A percentile compares a stretch with the other conserved stretches of the same genome.
These are phyloP conservation scores for Meandrusa payeni DNA, from an alignment of 2,888 invertebrate genomes.

Conservation along the genomic window DNA sequence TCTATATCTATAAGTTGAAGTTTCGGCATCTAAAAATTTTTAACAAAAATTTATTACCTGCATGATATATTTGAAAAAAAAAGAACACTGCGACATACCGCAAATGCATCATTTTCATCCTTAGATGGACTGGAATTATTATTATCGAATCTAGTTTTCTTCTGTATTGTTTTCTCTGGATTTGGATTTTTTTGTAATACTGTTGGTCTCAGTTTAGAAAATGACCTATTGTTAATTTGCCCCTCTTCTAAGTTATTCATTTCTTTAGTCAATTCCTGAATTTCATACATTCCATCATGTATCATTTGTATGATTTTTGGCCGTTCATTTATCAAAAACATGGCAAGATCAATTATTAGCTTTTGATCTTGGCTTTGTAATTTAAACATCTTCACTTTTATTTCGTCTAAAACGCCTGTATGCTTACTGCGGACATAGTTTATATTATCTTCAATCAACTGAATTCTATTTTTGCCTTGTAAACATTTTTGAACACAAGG, in stretches of 20 bases:
- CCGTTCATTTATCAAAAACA: conserved; percentile 46
- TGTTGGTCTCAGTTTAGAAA: conserved; percentile 7
- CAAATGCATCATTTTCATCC: conserved; percentile 27
- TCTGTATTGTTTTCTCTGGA: neutral
- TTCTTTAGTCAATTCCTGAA: conserved; percentile 32
- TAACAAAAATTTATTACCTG: neutral
- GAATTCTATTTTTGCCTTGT: conserved; percentile 36
- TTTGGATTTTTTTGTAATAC: conserved; percentile 4
- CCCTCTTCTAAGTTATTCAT: conserved; percentile 9
- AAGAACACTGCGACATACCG: conserved; percentile 27
- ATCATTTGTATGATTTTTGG: conserved; percentile 42
- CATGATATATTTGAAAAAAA: neutral
- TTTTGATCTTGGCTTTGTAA: conserved; percentile 40
- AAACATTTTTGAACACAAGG: conserved; percentile 52
- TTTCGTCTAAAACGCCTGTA: conserved; percentile 36
- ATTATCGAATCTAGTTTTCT: conserved; percentile 27
- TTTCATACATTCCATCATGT: conserved; percentile 36
- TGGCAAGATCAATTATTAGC: conserved; percentile 50
- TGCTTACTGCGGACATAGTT: conserved; percentile 39
- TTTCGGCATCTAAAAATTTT: conserved; percentile 53
- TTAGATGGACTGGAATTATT: conserved; percentile 34
- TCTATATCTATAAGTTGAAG: conserved; percentile 47
- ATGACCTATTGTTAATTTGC: neutral
- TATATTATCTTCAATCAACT: conserved; percentile 39
- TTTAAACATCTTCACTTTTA: conserved; percentile 38